Base-by-base conservation (phyloP, 2,113 vertebrate genomes). In the Saccopteryx bilineata region DNA sequence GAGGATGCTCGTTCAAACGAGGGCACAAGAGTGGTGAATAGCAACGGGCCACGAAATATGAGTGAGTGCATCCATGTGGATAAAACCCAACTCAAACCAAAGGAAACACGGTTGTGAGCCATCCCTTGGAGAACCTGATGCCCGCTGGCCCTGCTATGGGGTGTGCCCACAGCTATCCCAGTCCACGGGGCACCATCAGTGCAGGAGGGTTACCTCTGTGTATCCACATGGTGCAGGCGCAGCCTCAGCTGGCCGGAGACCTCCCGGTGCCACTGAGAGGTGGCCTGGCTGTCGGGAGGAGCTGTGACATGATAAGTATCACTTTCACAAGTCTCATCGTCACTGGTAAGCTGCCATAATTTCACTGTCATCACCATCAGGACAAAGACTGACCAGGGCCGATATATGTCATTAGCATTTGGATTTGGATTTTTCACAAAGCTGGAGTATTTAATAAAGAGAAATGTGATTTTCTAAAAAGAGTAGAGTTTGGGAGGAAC, bases 271-370 rank as follows among this genome's bases (percentile, higher is more conserved):
- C 23, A 18, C 18, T 12, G 46, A 60, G 31, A 7, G 24, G 5
- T 46, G 23, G 8, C n/a, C 33, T 24, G 54, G 50, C 21, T 23
- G 48, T 11, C 4, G 2, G 11, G 1, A 26, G 26, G n/a, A 48
- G 14, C 9, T 6, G 26, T 0, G 21, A 33, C 31, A 19, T 46
- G 28, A 18, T 2, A 39, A 33, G 18, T 0, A 1, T 63, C 5
- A 15, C 12, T 68, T 23, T 17, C 24, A 52, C 9, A 50, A 4
- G 50, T 46, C 14, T 68, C 8, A 6, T 2, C 13, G 2, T 10
- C 52, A 28, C 4, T 60, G 63, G 8, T 19, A 13, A 60, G 65
- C 65, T 2, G 4, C 50, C 3, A 2, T 21, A 18, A 13, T 48
- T 72, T 66, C 0, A 1, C 9, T 7, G 48, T 39, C 26, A 65